Base-by-base conservation (phyloP, 2,113 vertebrate genomes). In the Ia io region DNA sequence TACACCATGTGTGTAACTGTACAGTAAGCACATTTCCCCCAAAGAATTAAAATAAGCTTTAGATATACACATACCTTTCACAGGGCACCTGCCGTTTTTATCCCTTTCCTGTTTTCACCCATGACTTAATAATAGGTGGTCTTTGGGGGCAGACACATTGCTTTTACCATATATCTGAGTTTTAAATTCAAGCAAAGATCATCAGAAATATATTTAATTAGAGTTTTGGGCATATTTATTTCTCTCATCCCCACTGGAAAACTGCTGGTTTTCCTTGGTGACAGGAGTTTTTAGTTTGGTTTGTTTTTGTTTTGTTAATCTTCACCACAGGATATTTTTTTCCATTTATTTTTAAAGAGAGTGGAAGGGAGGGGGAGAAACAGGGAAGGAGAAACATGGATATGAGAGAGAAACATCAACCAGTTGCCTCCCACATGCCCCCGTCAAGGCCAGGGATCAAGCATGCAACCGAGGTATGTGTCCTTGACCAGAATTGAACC, bases 1-100 rank as follows among this genome's bases (percentile, higher is more conserved):
- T 1, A 73, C 65, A 96, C 78, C 42, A 94, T 28, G 44, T 93
- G 88, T 59, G 83, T 25, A 84, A 83, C 44, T 90, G 37, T 71
- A 84, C 63, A 84, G 23, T 0, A 17, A 97, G 32, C 56, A 95
- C 92, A 70, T 94, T 56, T 82, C 83, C 92, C 49, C 61, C 47
- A 61, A 59, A 2, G 88, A 96, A 88, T 86, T 95, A 89, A 92
- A 97, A 91, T 87, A 94, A 93, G 79, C 78, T 89, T 96, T 84
- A 93, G 59, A 78, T 74, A n/a, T 73, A 96, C 32, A 71, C 25
- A 67, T 78, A 63, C 6, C 88, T 56, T 84, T 88, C 96, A 90
- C 40, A 95, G 94, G 92, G 83, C 69, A 59, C 94, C 90, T 88
- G 63, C 70, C 85, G 83, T 88, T 92, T 92, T 95, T n/a, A 37